These are phyloP conservation scores for Octodon degus DNA, from an alignment of 2,113 vertebrate species.

Conservation along the genomic window DNA sequence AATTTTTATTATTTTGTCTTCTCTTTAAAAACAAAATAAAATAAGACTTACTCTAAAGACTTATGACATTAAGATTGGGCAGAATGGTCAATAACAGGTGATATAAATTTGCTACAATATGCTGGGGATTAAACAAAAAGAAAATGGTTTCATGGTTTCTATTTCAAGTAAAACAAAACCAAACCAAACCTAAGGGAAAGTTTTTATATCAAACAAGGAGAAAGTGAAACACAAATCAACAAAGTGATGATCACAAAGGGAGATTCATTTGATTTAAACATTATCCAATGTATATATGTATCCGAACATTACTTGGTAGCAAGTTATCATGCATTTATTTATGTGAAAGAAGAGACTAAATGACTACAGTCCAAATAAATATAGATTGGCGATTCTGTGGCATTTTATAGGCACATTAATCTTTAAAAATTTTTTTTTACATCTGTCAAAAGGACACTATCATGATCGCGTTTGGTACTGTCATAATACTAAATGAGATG, in stretches of 20 bases:
- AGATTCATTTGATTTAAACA: not conserved
- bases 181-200: not conserved
- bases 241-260: not conserved
- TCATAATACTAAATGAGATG: not conserved
- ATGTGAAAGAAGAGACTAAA: not conserved
- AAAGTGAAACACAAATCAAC: not conserved
- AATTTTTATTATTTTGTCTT: too few species aligned
- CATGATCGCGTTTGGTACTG: not conserved
- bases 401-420: not conserved
- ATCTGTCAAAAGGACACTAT: not conserved
- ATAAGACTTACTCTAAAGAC: not conserved
- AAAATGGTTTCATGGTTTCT: not conserved
- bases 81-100: not conserved
- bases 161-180: constrained; percentile 31
- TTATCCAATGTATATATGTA: not conserved
- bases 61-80: not conserved
- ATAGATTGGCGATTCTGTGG: not conserved
- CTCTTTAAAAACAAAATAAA: too few species aligned
- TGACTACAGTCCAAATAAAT: not conserved
- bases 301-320: not conserved
- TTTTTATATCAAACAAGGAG: not conserved
- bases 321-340: not conserved
- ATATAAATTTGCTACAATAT: not conserved
- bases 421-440: not conserved
- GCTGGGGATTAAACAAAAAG: not conserved